Evolutionary conservation across 2,888 invertebrate genomes (phyloP), one percentile per base, ranked within the genome.

Genomic region (Eilema depressum): DNA sequence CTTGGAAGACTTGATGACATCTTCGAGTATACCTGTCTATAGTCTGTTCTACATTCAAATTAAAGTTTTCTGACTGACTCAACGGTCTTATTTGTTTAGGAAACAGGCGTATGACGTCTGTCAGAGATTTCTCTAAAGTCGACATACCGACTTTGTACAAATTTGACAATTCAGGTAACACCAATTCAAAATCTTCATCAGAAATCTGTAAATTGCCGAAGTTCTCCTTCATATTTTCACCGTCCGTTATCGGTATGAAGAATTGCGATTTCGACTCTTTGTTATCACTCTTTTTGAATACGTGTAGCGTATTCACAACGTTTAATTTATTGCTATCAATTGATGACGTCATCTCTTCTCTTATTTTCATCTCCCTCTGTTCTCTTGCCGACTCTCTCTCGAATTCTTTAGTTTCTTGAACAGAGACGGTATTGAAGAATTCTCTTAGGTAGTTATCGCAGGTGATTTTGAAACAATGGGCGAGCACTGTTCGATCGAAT

Each of bases 1-100:
- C 95, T 88, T 94, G 93, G 41, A 95, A 95, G 0, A 95, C 95
- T 87, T 95, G 94, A 63, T 95, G 95, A 47, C 95, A 95, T 33
- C 95, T 85, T 14, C 92, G 83, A 0, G 95, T 95, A 30, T 95
- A 95, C 70, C 94, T 89, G 23, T 95, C 95, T 68, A 95, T 91
- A 0, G 95, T 95, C 11, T 93, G 93, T 83, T 95, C 94, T 0
- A 90, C 82, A 20, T 90, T 93, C 33, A 95, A 78, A 76, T 85
- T 92, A 65, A 94, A 95, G 75, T 92, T 95, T 69, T 95, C 95
- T 0, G 95, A 95, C 79, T 95, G 95, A 74, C 95, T 95, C 53
- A 95, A 79, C 20, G 95, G 95, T 63, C 95, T 77, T 61, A 88
- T 93, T 70, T 95, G 95, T 77, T 95, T 95, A 0, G 95, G 95